A percentile compares a stretch with the other conserved stretches of the same genome.
Conservation (phyloP, 2,113 vertebrate species). For the Albula glossodonta region DNA sequence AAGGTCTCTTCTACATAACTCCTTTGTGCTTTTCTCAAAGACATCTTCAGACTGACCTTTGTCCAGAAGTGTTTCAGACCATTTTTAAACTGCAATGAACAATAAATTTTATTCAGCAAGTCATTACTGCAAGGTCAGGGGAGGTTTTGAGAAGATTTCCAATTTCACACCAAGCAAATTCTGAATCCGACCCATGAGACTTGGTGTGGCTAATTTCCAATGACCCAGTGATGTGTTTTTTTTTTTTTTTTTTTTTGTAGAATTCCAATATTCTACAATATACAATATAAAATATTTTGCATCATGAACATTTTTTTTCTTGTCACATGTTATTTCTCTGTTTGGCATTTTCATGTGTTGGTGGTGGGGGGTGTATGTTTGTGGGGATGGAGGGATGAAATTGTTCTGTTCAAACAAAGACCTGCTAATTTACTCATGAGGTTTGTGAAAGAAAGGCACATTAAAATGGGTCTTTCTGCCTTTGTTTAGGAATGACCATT, state of each 20-base stretch:
- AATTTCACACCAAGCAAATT: not conserved
- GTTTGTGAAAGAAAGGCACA: slow-evolving; percentile 33
- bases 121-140: not conserved
- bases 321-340: slow-evolving; percentile 33
- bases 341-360: slow-evolving; percentile 37
- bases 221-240: slow-evolving; percentile 8
- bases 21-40: not conserved
- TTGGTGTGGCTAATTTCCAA: not conserved
- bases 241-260: not conserved
- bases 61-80: not conserved
- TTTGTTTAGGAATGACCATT: not conserved
- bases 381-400: slow-evolving; percentile 10
- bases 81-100: not conserved
- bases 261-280: slow-evolving; percentile 15
- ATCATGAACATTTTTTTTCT: slow-evolving; percentile 33
- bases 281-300: slow-evolving; percentile 27
- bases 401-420: slow-evolving; percentile 40
- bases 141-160: not conserved
- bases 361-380: not conserved
- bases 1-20: too few species aligned
- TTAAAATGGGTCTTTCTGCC: slow-evolving; percentile 18
- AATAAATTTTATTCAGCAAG: not conserved
- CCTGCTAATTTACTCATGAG: slow-evolving; percentile 48
- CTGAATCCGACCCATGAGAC: not conserved
- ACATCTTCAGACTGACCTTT: not conserved